Evolutionary conservation across 2,888 invertebrate genomes (phyloP).

Genomic region (Deroplatys truncata): DNA sequence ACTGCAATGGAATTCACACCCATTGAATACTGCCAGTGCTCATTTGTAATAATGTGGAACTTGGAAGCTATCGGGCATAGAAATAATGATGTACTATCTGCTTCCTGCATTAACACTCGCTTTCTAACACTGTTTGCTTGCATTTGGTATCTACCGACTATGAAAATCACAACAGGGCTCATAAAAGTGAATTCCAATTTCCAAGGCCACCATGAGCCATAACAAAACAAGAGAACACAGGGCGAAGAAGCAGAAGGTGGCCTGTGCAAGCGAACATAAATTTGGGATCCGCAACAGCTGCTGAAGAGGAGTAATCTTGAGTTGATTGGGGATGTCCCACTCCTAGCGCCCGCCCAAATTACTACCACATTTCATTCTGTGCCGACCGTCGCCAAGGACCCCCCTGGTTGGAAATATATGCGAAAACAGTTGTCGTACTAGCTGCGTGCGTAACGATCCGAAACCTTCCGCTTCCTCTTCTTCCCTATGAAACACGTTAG

Average conservation of each 20-base stretch:
- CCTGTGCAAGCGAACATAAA: not conserved
- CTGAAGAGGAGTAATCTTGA: not conserved
- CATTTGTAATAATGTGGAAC: no score
- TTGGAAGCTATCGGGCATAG: no score
- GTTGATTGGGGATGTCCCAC: not conserved
- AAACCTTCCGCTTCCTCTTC: not conserved
- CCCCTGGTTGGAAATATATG: not conserved
- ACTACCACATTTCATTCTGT: not conserved
- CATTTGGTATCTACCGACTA: no score
- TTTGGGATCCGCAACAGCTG: not conserved
- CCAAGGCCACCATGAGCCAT: no score
- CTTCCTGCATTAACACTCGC: no score
- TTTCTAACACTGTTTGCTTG: no score
- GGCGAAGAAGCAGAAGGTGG: not conserved
- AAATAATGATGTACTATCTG: no score
- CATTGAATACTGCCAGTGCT: no score
- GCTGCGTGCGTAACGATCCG: not conserved
- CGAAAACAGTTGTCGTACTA: not conserved
- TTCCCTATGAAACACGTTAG: not conserved
- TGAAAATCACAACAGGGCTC: no score
- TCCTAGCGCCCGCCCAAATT: not conserved
- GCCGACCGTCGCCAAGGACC: not conserved
- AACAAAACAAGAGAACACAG: not conserved
- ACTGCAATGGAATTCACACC: no score
- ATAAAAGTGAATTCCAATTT: no score